These are phyloP conservation scores for Danio tinwini DNA, from an alignment of 2,797 vertebrate genomes.

Conservation along the genomic window DNA sequence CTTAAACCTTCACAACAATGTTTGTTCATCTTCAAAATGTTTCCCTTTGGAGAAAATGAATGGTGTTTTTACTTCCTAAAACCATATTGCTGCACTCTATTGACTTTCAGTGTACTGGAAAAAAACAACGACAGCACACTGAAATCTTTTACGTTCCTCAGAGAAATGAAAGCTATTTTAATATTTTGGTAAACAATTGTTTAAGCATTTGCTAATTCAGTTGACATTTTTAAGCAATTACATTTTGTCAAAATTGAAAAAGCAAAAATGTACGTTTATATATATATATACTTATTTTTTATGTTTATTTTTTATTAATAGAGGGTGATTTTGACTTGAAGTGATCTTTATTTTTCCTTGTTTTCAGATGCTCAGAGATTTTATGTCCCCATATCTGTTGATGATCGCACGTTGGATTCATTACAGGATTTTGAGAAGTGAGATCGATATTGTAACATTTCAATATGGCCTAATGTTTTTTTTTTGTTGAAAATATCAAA, in stretches of 20 bases:
- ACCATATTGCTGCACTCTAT: too few relatives aligned
- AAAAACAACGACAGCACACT: not conserved
- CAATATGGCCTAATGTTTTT: not conserved
- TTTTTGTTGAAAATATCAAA: not conserved
- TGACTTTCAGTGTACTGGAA: not conserved
- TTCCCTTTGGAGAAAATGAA: too few relatives aligned
- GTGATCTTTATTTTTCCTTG: not conserved
- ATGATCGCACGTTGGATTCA: not conserved
- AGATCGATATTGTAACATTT: not conserved
- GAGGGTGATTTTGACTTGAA: not conserved
- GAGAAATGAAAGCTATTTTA: not conserved
- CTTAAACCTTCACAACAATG: too few relatives aligned
- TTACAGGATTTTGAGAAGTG: not conserved
- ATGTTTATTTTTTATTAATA: not conserved
- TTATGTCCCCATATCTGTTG: not conserved
- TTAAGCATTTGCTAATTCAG: not conserved
- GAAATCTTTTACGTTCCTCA: not conserved
- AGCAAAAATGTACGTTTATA: not conserved
- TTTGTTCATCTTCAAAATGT: too few relatives aligned
- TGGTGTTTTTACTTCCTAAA: too few relatives aligned
- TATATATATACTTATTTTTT: not conserved
- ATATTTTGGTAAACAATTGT: not conserved
- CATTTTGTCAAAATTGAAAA: not conserved
- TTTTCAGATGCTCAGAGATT: slow-evolving; percentile 17
- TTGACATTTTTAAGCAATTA: not conserved